phyloP scores from a whole-genome alignment of 1,140 invertebrate genomes.

The Acromyrmex heyeri region DNA sequence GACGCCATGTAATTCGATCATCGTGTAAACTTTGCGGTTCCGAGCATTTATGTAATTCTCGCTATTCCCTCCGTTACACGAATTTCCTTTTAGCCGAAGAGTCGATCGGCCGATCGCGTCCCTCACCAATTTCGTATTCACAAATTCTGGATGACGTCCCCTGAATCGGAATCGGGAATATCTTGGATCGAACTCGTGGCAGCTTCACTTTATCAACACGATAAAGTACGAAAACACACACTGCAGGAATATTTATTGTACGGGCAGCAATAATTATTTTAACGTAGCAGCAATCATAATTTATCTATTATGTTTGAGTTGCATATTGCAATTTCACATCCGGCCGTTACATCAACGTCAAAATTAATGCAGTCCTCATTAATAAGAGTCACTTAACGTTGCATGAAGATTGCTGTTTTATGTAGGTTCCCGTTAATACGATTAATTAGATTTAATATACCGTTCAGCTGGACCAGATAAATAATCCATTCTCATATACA shows the following conservation, averaged over 20 bases:
- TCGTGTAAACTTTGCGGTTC: constrained; percentile 65
- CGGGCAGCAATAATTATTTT: not conserved
- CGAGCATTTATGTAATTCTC: constrained; percentile 62
- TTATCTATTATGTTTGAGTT: not conserved
- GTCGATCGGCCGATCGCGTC: constrained; percentile 45
- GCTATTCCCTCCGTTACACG: constrained; percentile 53
- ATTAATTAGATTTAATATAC: constrained; percentile 54
- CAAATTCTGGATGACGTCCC: constrained; percentile 14
- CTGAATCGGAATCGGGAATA: constrained; percentile 1
- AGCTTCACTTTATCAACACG: not conserved
- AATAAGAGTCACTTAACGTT: constrained; percentile 47
- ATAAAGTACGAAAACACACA: not conserved
- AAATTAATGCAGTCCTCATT: constrained; percentile 42
- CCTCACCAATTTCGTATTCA: constrained; percentile 44
- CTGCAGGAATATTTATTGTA: not conserved
- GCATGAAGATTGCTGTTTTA: constrained; percentile 35
- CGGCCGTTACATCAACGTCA: not conserved
- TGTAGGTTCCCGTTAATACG: not conserved
- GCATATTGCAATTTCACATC: constrained; percentile 16
- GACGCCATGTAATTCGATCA: constrained; percentile 67
- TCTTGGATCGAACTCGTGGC: not conserved
- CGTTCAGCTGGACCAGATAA: constrained; percentile 13
- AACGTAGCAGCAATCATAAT: constrained; percentile 29
- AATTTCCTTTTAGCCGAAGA: constrained; percentile 54
- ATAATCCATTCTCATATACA: constrained; percentile 42